These are phyloP conservation scores for Clarias fuscus DNA, from an alignment of 2,797 vertebrate genomes.

Conservation along the genomic window DNA sequence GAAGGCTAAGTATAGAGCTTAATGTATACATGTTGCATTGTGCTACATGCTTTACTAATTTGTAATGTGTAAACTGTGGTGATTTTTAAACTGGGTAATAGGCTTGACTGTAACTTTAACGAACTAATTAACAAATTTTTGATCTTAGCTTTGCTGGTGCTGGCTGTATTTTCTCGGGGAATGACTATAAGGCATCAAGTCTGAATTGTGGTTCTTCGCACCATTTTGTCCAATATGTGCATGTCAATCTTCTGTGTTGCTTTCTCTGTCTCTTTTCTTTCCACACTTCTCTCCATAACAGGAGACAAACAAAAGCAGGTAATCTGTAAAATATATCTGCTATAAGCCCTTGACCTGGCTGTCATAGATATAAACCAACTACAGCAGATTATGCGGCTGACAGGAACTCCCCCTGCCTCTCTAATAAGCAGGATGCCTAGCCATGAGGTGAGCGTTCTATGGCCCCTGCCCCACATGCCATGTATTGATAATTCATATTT, in stretches of 20 bases:
- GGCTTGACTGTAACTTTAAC: constrained; percentile 19
- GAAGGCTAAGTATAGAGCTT: constrained; percentile 28
- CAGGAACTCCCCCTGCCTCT: constrained; percentile 95
- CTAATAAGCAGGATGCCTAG: constrained; percentile 99
- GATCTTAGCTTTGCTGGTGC: constrained; percentile 44
- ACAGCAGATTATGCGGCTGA: constrained; percentile 99
- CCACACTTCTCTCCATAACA: constrained; percentile 31
- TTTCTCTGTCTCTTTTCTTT: constrained; percentile 38
- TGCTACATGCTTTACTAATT: constrained; percentile 10
- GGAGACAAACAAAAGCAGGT: constrained; percentile 37
- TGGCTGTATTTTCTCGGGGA: constrained; percentile 34
- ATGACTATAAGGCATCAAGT: constrained; percentile 35
- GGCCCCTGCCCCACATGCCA: constrained; percentile 29
- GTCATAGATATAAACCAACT: constrained; percentile 99
- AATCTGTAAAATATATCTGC: constrained; percentile 61
- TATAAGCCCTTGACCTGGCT: constrained; percentile 93
- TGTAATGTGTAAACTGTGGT: constrained; percentile 2
- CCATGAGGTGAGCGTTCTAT: constrained; percentile 87
- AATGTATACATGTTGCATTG: not conserved
- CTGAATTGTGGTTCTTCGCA: constrained; percentile 26
- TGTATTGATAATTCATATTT: constrained; percentile 12
- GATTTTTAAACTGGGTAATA: not conserved
- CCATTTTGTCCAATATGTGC: constrained; percentile 37
- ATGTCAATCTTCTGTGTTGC: constrained; percentile 40
- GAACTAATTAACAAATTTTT: constrained; percentile 29